These are phyloP conservation scores for Panagrolaimus sp. DNA, from an alignment of 1,140 invertebrate species.

Conservation along the genomic window DNA sequence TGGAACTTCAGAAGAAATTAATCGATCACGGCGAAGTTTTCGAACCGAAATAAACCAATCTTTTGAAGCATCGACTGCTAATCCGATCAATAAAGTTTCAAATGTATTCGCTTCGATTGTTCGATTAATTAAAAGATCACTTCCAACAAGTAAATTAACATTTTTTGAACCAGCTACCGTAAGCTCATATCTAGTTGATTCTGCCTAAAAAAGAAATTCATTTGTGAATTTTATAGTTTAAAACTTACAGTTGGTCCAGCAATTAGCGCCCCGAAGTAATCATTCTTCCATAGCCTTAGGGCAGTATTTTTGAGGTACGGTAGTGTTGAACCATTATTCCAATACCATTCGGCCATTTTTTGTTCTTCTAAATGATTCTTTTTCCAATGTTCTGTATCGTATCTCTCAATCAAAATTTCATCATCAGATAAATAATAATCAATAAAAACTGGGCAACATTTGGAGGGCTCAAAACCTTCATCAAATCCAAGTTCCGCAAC, in stretches of 20 bases:
- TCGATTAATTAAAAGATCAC: neutral
- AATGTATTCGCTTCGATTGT: neutral
- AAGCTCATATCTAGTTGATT: neutral
- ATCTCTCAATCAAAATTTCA: neutral
- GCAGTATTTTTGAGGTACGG: neutral
- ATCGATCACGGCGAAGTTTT: neutral
- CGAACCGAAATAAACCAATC: slow-evolving; percentile 2
- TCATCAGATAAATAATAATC: slow-evolving; percentile 1
- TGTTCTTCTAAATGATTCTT: neutral
- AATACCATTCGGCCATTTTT: neutral
- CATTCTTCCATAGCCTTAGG: neutral
- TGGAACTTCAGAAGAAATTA: too few species aligned
- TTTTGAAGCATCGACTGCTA: neutral
- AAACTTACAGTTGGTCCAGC: slow-evolving; percentile 14
- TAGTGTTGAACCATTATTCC: neutral
- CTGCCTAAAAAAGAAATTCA: neutral
- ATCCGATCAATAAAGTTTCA: neutral
- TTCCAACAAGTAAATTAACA: neutral
- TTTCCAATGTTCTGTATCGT: neutral
- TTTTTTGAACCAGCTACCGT: neutral
- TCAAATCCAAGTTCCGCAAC: neutral
- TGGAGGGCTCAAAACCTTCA: neutral
- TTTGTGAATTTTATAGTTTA: neutral
- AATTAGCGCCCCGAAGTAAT: neutral
- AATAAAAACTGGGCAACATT: neutral